Conservation (phyloP, 2,797 vertebrate genomes). For the Anolis apletophallus region DNA sequence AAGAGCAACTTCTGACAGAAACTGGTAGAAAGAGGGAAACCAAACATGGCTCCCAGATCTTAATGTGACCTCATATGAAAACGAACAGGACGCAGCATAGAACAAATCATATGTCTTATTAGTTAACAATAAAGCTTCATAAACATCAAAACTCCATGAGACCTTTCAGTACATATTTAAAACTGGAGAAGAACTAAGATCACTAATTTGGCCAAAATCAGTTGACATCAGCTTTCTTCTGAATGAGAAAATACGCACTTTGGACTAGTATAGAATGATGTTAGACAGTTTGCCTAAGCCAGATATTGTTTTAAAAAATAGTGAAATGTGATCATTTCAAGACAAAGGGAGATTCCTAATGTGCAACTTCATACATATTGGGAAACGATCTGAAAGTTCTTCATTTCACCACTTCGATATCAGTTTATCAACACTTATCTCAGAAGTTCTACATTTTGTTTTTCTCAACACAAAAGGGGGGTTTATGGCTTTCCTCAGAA, state of each 20-base stretch:
- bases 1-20: background rate
- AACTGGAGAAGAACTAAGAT: background rate
- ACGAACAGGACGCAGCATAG: background rate
- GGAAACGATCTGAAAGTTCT: background rate
- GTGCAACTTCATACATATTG: background rate
- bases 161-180: slow-evolving; percentile 9
- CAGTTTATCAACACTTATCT: background rate
- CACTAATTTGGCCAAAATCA: background rate
- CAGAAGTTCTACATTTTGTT: slow-evolving; percentile 13
- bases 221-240: background rate
- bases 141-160: background rate
- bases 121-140: background rate
- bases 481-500: background rate
- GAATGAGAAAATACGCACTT: background rate
- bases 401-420: background rate
- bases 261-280: slow-evolving; percentile 4
- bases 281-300: background rate
- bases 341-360: slow-evolving; percentile 21
- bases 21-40: background rate
- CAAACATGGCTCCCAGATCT: background rate
- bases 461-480: background rate
- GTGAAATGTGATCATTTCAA: background rate
- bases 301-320: background rate
- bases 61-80: background rate
- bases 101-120: background rate